phyloP scores from a whole-genome alignment of 2,797 vertebrate genomes.

The Chrosomus eos region DNA sequence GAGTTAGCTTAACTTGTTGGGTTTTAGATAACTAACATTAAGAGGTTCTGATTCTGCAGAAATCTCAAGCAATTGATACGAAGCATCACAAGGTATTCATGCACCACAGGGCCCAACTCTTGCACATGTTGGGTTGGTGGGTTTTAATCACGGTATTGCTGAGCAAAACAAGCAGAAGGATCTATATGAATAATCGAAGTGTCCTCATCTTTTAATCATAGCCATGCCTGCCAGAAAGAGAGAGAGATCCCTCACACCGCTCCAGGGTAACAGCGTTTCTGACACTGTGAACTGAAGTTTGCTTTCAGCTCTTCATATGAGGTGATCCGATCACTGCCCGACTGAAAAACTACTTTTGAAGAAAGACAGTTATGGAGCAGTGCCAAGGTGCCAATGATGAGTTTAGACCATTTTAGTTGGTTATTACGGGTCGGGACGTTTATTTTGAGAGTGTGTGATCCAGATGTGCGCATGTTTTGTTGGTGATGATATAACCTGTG shows the following conservation, averaged over 20 bases:
- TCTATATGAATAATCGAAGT: slow-evolving; percentile 83
- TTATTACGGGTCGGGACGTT: neutral
- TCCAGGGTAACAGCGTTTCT: slow-evolving; percentile 76
- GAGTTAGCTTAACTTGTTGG: too few relatives aligned
- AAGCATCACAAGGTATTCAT: neutral
- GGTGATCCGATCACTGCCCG: neutral
- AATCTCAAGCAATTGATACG: neutral
- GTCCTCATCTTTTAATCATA: slow-evolving; percentile 80
- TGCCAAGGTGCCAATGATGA: neutral
- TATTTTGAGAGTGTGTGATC: neutral
- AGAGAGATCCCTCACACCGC: slow-evolving; percentile 75
- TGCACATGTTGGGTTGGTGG: neutral
- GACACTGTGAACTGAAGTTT: slow-evolving; percentile 27
- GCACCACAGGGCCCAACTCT: neutral
- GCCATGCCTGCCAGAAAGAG: slow-evolving; percentile 71
- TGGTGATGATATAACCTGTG: neutral
- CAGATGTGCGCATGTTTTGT: neutral
- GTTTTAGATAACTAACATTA: too few relatives aligned
- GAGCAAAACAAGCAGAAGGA: slow-evolving; percentile 68
- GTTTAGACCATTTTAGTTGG: neutral
- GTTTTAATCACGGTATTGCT: slow-evolving; percentile 16
- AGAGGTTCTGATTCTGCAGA: neutral
- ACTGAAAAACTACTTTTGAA: neutral
- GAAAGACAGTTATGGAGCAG: neutral
- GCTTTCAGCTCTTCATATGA: neutral